Conservation (phyloP, 2,888 invertebrate species). For the Macrosoma leucophasiata region DNA sequence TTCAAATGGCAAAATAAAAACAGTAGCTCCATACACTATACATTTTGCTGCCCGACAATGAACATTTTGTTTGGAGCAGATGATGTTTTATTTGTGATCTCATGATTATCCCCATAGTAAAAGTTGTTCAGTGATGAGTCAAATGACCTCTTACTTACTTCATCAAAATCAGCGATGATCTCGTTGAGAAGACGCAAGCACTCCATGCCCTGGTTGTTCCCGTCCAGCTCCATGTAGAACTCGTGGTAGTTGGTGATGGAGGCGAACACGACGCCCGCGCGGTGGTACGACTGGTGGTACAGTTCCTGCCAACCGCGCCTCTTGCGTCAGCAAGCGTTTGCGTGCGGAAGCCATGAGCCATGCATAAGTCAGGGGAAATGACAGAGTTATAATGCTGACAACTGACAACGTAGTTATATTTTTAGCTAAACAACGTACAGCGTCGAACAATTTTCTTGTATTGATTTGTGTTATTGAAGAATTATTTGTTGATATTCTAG, state of each 20-base stretch:
- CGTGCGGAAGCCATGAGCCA: conserved; percentile 74
- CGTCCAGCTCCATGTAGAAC: conserved; percentile 94
- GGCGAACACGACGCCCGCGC: conserved; percentile 93
- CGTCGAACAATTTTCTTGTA: too few relatives aligned
- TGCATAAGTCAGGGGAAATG: conserved; percentile 60
- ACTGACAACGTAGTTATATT: too few relatives aligned
- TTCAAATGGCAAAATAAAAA: too few relatives aligned
- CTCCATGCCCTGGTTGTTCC: conserved; percentile 94
- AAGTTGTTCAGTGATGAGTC: not conserved
- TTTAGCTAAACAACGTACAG: too few relatives aligned
- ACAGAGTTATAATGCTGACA: too few relatives aligned
- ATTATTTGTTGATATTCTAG: too few relatives aligned
- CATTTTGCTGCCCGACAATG: too few relatives aligned
- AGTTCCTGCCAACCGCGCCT: conserved; percentile 78
- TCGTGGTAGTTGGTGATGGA: conserved; percentile 96
- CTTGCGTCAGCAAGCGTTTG: conserved; percentile 31
- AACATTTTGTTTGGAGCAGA: too few relatives aligned
- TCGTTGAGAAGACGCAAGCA: conserved; percentile 92
- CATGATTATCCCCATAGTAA: too few relatives aligned
- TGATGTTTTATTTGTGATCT: too few relatives aligned
- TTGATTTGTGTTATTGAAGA: too few relatives aligned
- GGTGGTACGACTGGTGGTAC: conserved; percentile 93
- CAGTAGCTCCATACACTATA: too few relatives aligned
- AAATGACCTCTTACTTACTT: conserved; percentile 65
- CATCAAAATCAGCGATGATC: conserved; percentile 95